Evolutionary conservation across 1,140 invertebrate species (phyloP).

Genomic region (Eupristina koningsbergeri): DNA sequence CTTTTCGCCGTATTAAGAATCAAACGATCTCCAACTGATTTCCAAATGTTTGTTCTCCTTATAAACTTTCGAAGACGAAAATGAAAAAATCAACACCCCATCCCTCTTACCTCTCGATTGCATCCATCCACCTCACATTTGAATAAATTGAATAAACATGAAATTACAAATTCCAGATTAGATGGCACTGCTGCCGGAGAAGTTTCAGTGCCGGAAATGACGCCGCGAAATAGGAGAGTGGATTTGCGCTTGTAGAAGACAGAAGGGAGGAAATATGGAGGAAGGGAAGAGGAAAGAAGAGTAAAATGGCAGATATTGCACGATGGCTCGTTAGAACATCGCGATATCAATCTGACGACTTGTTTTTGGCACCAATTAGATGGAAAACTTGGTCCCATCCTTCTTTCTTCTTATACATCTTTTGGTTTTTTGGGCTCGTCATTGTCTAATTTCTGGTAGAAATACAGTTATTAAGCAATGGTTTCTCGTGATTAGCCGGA

Average conservation of each 20-base stretch:
- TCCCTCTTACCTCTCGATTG: constrained; percentile 17
- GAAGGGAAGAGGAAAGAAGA: not conserved
- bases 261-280: not conserved
- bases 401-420: constrained; percentile 12
- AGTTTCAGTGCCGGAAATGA: constrained; percentile 39
- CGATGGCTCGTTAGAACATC: constrained; percentile 61
- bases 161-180: constrained; percentile 44
- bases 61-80: not conserved
- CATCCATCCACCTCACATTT: constrained; percentile 23
- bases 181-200: not conserved
- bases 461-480: constrained; percentile 12
- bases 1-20: not conserved
- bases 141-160: constrained; percentile 50
- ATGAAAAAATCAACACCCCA: not conserved
- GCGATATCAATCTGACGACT: constrained; percentile 63
- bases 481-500: not conserved
- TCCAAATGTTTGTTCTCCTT: not conserved
- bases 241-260: not conserved
- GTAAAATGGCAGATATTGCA: constrained; percentile 50
- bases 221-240: constrained; percentile 27
- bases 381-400: constrained; percentile 61
- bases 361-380: constrained; percentile 64
- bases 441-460: not conserved
- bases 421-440: not conserved
- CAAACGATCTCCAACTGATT: not conserved